Evolutionary conservation across 1,140 invertebrate genomes (phyloP).

Genomic region (Drosophila athabasca): DNA sequence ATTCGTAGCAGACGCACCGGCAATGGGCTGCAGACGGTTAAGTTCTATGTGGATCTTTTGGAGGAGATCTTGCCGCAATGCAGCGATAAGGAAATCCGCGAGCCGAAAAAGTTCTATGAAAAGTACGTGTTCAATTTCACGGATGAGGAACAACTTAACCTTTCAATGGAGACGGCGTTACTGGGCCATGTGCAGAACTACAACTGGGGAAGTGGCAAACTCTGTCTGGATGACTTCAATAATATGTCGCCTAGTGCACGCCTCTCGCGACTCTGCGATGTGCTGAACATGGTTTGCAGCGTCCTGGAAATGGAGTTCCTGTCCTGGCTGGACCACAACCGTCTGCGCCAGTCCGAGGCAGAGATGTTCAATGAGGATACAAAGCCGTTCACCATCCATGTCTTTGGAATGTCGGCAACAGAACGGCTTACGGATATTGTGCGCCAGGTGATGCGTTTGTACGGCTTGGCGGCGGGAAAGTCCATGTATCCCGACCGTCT

Average conservation of each 20-base stretch:
- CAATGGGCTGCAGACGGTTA: slow-evolving; percentile 31
- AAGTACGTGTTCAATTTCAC: slow-evolving; percentile 23
- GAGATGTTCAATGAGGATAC: slow-evolving; percentile 63
- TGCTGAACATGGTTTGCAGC: slow-evolving; percentile 50
- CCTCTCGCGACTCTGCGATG: slow-evolving; percentile 56
- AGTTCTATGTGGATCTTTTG: slow-evolving; percentile 50
- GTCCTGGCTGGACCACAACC: slow-evolving; percentile 67
- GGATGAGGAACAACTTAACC: slow-evolving; percentile 41
- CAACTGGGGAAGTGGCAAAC: slow-evolving; percentile 60
- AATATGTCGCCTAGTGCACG: slow-evolving; percentile 46
- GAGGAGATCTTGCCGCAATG: slow-evolving; percentile 52
- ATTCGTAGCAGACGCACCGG: background rate
- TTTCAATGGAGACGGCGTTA: slow-evolving; percentile 50
- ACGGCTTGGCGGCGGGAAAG: slow-evolving; percentile 39
- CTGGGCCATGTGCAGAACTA: slow-evolving; percentile 56
- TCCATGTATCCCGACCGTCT: slow-evolving; percentile 35
- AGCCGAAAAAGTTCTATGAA: slow-evolving; percentile 39
- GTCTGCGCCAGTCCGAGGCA: slow-evolving; percentile 50
- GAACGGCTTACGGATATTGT: slow-evolving; percentile 41
- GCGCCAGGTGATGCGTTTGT: slow-evolving; percentile 50
- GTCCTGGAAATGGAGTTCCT: slow-evolving; percentile 59
- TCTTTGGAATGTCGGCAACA: slow-evolving; percentile 46
- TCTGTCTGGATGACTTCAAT: slow-evolving; percentile 63
- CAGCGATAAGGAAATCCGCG: slow-evolving; percentile 34
- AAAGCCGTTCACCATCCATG: slow-evolving; percentile 50